These are phyloP conservation scores for Phortica magna DNA, from an alignment of 2,888 invertebrate genomes.

Conservation along the genomic window DNA sequence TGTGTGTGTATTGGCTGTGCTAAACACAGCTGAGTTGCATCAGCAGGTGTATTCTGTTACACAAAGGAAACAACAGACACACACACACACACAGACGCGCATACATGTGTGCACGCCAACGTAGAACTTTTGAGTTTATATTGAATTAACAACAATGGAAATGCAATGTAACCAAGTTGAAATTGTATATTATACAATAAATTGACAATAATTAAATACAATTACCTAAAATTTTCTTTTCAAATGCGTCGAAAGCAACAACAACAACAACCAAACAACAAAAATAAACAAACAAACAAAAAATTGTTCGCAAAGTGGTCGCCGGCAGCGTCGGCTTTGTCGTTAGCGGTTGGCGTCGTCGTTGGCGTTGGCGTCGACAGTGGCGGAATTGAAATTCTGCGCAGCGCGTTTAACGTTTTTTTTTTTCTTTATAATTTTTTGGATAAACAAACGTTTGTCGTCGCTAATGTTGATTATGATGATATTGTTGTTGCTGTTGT, in stretches of 20 bases:
- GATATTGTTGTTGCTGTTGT: slow-evolving; percentile 20
- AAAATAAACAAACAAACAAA: slow-evolving; percentile 20
- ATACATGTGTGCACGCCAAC: neutral
- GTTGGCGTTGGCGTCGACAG: neutral
- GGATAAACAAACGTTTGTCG: no score
- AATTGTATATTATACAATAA: slow-evolving; percentile 36
- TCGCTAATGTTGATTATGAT: neutral
- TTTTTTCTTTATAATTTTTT: neutral
- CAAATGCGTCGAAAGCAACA: neutral
- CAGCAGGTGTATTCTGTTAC: slow-evolving; percentile 13
- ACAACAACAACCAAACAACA: neutral
- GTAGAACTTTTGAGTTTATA: neutral
- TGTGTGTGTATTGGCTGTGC: neutral
- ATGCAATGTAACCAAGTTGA: slow-evolving; percentile 41
- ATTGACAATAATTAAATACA: slow-evolving; percentile 65
- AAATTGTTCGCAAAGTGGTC: slow-evolving; percentile 25
- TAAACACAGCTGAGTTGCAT: slow-evolving; percentile 28
- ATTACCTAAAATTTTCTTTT: slow-evolving; percentile 53
- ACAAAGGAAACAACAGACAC: neutral
- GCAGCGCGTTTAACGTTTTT: neutral
- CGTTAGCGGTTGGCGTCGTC: neutral
- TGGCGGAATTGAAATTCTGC: slow-evolving; percentile 1
- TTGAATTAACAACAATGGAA: slow-evolving; percentile 30
- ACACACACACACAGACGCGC: slow-evolving; percentile 2
- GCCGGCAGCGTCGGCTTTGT: neutral